phyloP scores from a whole-genome alignment of 1,140 invertebrate species.

The Pseudomyrmex pallidus region DNA sequence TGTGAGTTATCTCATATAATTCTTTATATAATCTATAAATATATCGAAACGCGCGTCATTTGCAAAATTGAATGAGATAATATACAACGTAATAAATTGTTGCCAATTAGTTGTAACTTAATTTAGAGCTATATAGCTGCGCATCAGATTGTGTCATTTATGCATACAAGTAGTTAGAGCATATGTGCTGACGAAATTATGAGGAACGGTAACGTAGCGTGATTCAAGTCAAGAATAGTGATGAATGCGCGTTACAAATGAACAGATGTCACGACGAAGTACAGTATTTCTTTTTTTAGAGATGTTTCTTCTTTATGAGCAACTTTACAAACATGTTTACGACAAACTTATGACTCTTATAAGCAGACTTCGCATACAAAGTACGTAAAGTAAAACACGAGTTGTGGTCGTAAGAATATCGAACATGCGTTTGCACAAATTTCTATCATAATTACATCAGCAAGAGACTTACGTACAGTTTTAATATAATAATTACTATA shows the following conservation, averaged over 20 bases:
- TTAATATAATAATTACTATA: too few relatives aligned
- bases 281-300: not conserved
- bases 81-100: not conserved
- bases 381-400: not conserved
- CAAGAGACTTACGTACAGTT: too few relatives aligned
- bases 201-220: constrained; percentile 1
- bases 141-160: constrained; percentile 15
- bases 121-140: not conserved
- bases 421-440: too few relatives aligned
- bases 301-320: not conserved
- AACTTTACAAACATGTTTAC: not conserved
- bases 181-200: constrained; percentile 17
- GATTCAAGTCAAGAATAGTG: not conserved
- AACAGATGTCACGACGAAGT: not conserved
- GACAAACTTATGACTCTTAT: not conserved
- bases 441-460: too few relatives aligned
- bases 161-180: constrained; percentile 18
- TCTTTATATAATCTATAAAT: too few relatives aligned
- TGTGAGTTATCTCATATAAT: too few relatives aligned
- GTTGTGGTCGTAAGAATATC: too few relatives aligned
- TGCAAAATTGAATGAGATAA: not conserved
- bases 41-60: not conserved
- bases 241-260: constrained; percentile 20
- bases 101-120: constrained; percentile 19
- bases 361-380: constrained; percentile 30